phyloP scores from a whole-genome alignment of 2,797 vertebrate genomes.

The Sebastes hubbsi region DNA sequence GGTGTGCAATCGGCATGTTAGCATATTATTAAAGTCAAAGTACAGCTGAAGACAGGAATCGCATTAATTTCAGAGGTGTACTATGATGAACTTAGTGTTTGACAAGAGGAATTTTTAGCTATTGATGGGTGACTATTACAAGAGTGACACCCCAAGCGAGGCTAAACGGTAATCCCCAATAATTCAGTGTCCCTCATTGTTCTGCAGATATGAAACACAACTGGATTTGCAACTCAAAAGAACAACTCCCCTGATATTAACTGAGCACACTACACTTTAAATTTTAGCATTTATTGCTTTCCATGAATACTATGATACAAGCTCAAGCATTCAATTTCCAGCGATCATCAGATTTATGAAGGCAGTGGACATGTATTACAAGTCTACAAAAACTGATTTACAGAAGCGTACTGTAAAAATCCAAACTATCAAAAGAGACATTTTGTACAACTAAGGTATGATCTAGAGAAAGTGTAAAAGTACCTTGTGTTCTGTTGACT shows the following conservation, averaged over 20 bases:
- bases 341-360: conserved; percentile 89
- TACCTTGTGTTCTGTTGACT: conserved; percentile 46
- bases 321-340: conserved; percentile 94
- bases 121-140: background rate
- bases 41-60: background rate
- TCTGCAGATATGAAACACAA: background rate
- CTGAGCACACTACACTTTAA: conserved; percentile 54
- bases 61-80: background rate
- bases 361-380: conserved; percentile 92
- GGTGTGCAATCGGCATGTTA: background rate
- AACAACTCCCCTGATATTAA: conserved; percentile 36
- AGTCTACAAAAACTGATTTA: conserved; percentile 93
- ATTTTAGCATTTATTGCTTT: conserved; percentile 96
- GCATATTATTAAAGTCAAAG: background rate
- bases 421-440: conserved; percentile 93
- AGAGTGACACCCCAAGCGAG: background rate
- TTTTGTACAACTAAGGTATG: conserved; percentile 89
- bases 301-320: conserved; percentile 96
- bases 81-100: background rate
- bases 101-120: background rate
- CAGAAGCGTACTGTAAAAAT: conserved; percentile 91
- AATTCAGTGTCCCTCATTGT: background rate
- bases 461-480: conserved; percentile 83
- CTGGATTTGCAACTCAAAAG: background rate
- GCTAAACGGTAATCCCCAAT: background rate